Evolutionary conservation across 2,113 vertebrate genomes (phyloP).

Genomic region (Lagopus muta): DNA sequence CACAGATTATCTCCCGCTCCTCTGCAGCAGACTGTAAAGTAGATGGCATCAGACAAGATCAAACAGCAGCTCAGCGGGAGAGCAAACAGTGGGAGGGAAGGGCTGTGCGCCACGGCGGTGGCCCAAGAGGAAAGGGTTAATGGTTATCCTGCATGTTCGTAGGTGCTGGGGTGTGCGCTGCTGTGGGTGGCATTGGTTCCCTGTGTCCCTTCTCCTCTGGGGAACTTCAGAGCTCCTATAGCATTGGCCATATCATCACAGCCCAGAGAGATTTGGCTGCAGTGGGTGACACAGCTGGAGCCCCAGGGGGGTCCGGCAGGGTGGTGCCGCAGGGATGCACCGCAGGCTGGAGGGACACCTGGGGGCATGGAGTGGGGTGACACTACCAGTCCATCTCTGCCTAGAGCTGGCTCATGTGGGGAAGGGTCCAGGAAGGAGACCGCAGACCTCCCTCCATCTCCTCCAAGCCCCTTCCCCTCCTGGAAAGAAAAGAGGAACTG

Average conservation of each 20-base stretch:
- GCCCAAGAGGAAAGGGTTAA: slow-evolving; percentile 25
- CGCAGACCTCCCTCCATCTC: not conserved
- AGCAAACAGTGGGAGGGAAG: slow-evolving; percentile 30
- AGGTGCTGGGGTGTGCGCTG: accelerated
- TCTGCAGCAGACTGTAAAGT: not conserved
- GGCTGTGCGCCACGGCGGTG: accelerated
- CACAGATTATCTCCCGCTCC: accelerated
- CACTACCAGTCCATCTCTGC: not conserved
- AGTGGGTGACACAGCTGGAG: not conserved
- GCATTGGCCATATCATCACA: not conserved
- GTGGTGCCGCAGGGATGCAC: not conserved
- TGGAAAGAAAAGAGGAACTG: slow-evolving; percentile 61
- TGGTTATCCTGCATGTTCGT: not conserved
- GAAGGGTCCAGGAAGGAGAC: not conserved
- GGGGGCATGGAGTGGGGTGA: accelerated
- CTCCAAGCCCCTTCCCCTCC: not conserved
- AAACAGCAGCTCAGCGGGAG: not conserved
- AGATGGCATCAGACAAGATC: not conserved
- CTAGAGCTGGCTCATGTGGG: not conserved
- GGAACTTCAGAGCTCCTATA: not conserved
- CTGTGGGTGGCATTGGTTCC: too few species aligned
- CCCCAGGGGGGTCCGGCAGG: not conserved
- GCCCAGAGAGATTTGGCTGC: not conserved
- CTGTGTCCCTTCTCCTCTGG: accelerated
- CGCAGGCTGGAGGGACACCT: not conserved